Base-by-base conservation (phyloP, 1,140 invertebrate genomes). In the Caenorhabditis tropicalis region DNA sequence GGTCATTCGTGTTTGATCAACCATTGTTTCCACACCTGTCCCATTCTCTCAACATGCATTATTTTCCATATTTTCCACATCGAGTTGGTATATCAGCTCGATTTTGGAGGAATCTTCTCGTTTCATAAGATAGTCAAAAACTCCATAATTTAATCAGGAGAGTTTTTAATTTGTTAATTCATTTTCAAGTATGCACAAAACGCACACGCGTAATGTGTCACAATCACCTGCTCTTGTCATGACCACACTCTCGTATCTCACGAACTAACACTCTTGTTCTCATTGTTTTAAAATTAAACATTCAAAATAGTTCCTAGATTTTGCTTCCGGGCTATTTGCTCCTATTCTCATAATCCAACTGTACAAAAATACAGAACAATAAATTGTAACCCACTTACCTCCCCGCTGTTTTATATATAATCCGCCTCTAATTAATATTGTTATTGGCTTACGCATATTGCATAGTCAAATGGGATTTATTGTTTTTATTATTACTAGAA, bases 1-100 rank as follows among this genome's bases (percentile, higher is more conserved):
- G 65, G 65, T 74, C 65, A 74, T 21, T 74, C 65, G 24, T 74
- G 65, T 74, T 74, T 74, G 65, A 74, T 74, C 65, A 74, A 74
- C 65, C 65, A 74, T 74, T 74, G 65, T 74, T 74, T 74, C 36
- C 36, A 74, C 65, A 74, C 65, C 65, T 74, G 65, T 31, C 65
- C 36, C 36, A 6, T 43, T 36, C 6, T 43, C 19, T 33, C 29
- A 19, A 9, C 29, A 65, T 33, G 29, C 29, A 36, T n/a, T 19
- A 33, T 65, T 33, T n/a, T 19, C 36, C 21, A 9, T 27, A 19
- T n/a, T n/a, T 51, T 16, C 49, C 49, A 51, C 49, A 0, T 16
- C 19, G 49, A 46, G 43, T 46, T 46, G 16, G 15, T 19, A 51
- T 10, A 0, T 51, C n/a, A 5, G 19, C 48, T 5, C 12, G 39